A percentile compares a stretch with the other conserved stretches of the same genome.
Conservation (phyloP, 1,140 invertebrate species). For the Hyles euphorbiae region DNA sequence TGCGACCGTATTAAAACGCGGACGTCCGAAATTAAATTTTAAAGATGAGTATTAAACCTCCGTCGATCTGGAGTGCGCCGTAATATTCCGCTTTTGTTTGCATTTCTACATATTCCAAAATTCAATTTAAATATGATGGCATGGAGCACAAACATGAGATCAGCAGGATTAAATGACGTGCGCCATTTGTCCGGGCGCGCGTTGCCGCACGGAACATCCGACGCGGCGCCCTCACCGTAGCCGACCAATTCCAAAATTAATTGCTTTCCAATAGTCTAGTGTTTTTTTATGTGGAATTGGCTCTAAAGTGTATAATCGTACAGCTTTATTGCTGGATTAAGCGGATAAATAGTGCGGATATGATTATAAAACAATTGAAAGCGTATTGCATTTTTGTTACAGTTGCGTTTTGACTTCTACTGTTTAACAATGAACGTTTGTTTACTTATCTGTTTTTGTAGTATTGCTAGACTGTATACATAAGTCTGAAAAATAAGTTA, state of each 20-base stretch:
- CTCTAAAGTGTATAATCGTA: constrained; percentile 8
- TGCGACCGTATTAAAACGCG: constrained; percentile 16
- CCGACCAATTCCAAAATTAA: constrained; percentile 59
- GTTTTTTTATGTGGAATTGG: constrained; percentile 27
- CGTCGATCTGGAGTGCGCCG: constrained; percentile 23
- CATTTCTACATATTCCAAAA: constrained; percentile 48
- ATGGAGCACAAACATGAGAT: constrained; percentile 62
- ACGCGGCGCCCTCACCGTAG: constrained; percentile 6
- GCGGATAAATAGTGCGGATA: no score
- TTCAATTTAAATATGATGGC: constrained; percentile 71
- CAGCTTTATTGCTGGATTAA: no score
- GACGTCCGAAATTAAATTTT: constrained; percentile 32
- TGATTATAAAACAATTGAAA: no score
- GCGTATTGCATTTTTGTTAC: no score
- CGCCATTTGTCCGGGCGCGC: constrained; percentile 53
- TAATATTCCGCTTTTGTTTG: constrained; percentile 58
- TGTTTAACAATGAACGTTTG: no score
- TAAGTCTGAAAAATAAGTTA: no score
- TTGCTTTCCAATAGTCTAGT: constrained; percentile 52
- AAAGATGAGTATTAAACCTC: constrained; percentile 37
- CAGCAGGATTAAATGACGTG: constrained; percentile 67
- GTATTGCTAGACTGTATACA: no score
- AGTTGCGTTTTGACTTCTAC: no score
- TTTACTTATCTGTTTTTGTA: no score
- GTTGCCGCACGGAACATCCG: constrained; percentile 18